Conservation (phyloP, 2,113 vertebrate species). For the Okapia johnstoni region DNA sequence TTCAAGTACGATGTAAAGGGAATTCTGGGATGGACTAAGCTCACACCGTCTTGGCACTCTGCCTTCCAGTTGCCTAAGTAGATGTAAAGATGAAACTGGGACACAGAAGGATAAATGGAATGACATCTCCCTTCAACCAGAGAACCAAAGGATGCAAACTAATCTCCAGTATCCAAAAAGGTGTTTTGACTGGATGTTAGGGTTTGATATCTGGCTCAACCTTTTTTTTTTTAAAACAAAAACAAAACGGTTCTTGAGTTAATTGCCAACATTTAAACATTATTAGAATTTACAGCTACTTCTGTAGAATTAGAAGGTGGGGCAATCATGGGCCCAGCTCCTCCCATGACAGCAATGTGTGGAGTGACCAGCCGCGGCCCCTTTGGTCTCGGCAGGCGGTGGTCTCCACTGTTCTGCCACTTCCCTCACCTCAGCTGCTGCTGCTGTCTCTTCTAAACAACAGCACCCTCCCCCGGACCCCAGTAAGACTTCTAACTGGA, state of each 20-base stretch:
- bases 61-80: neutral
- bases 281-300: neutral
- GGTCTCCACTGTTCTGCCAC: accelerated
- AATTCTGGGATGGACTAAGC: neutral
- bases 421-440: accelerated
- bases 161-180: neutral
- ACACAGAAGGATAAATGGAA: neutral
- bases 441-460: neutral
- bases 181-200: neutral
- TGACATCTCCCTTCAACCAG: neutral
- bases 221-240: neutral
- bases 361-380: neutral
- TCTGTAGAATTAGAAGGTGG: neutral
- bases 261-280: neutral
- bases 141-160: neutral
- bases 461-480: neutral
- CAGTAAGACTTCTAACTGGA: neutral
- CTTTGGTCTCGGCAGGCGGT: accelerated
- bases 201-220: neutral
- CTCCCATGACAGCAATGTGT: neutral
- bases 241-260: neutral
- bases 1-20: neutral
- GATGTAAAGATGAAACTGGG: neutral
- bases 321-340: neutral
- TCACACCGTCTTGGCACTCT: neutral